Evolutionary conservation across 37 sponge, comb jelly and placozoan genomes (phyloP).

Genomic region (Mnemiopsis leidyi): DNA sequence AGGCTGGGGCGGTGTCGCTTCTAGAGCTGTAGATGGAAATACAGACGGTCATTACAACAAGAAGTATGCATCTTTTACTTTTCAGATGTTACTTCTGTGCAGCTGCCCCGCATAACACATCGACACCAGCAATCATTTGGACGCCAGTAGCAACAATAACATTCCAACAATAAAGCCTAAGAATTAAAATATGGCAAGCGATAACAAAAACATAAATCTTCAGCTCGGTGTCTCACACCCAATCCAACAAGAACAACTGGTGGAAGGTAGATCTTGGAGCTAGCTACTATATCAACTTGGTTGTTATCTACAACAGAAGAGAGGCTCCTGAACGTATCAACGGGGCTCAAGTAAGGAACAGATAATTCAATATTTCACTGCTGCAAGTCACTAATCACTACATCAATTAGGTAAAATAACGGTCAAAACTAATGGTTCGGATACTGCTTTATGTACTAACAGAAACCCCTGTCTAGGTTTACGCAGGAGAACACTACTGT

Average conservation of each 20-base stretch:
- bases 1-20: background rate
- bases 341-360: background rate
- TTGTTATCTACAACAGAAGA: background rate
- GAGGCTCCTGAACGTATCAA: background rate
- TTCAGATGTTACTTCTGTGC: too few species aligned
- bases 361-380: background rate
- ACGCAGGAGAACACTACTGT: background rate
- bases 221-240: background rate
- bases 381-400: background rate
- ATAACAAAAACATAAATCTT: background rate
- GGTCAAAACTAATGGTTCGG: too few species aligned
- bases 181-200: too few species aligned
- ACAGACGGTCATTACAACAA: background rate
- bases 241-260: conserved; percentile 1
- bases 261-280: background rate
- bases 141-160: too few species aligned
- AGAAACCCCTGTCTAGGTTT: too few species aligned
- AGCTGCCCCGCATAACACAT: too few species aligned
- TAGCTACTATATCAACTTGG: background rate
- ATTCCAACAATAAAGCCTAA: too few species aligned
- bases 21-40: background rate
- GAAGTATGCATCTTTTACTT: too few species aligned
- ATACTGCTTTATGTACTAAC: too few species aligned
- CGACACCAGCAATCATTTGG: too few species aligned
- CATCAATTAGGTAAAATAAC: too few species aligned